phyloP scores from a whole-genome alignment of 2,888 invertebrate genomes.

The Cepaea hortensis region DNA sequence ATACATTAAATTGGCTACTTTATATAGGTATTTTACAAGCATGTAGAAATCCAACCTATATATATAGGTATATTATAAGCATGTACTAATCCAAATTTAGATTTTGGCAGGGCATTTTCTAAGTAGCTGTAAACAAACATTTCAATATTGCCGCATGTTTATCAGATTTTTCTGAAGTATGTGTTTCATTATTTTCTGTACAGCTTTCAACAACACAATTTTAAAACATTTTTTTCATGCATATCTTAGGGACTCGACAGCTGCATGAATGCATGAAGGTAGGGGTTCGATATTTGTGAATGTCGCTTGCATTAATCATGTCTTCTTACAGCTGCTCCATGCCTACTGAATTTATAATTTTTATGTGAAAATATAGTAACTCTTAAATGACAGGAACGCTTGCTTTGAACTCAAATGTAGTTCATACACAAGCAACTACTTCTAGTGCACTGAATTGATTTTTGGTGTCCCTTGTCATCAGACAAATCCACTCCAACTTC shows the following conservation, averaged over 20 bases:
- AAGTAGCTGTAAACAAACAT: too few species aligned
- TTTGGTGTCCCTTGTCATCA: too few species aligned
- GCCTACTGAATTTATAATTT: neutral
- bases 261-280: conserved; percentile 46
- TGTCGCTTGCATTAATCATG: neutral
- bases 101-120: neutral
- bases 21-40: neutral
- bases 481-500: too few species aligned
- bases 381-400: too few species aligned
- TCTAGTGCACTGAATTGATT: too few species aligned
- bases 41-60: neutral
- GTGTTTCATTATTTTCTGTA: neutral
- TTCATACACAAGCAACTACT: too few species aligned
- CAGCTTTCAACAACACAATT: neutral
- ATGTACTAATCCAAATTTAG: neutral
- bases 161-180: neutral
- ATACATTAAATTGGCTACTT: too few species aligned
- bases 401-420: too few species aligned
- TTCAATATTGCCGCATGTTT: too few species aligned
- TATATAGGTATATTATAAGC: too few species aligned
- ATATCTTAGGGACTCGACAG: conserved; percentile 27
- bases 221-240: conserved; percentile 26
- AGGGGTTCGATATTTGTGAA: conserved; percentile 22
- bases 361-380: neutral
- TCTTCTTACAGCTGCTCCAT: neutral